These are phyloP conservation scores for Oryzaephilus surinamensis DNA, from an alignment of 1,140 invertebrate species.

Conservation along the genomic window DNA sequence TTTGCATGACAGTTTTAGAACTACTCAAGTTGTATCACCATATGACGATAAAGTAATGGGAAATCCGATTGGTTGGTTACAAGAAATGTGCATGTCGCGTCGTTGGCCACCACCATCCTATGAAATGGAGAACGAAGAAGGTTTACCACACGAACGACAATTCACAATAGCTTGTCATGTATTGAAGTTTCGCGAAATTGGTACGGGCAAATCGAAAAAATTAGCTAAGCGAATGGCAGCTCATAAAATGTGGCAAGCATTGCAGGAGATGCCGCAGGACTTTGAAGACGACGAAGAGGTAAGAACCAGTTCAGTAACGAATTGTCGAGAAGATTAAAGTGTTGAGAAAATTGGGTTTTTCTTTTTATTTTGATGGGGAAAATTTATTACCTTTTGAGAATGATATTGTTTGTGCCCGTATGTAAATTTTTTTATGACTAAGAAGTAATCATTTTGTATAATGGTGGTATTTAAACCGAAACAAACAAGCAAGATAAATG, in stretches of 20 bases:
- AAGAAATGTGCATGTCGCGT: constrained; percentile 92
- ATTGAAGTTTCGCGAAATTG: constrained; percentile 68
- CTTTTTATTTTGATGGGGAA: no score
- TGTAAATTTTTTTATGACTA: no score
- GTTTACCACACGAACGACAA: constrained; percentile 83
- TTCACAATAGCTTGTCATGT: constrained; percentile 78
- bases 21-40: constrained; percentile 30
- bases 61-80: constrained; percentile 92
- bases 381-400: no score
- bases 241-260: constrained; percentile 78
- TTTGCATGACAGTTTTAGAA: constrained; percentile 14
- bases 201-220: constrained; percentile 90
- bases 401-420: no score
- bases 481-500: no score
- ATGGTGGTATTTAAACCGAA: no score
- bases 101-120: constrained; percentile 91
- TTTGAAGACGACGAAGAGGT: constrained; percentile 48
- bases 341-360: constrained; percentile 3
- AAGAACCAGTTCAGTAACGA: constrained; percentile 10
- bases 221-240: constrained; percentile 89
- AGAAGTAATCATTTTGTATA: no score
- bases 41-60: constrained; percentile 59
- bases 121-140: constrained; percentile 80
- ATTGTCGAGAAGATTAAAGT: neutral
- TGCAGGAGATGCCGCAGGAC: constrained; percentile 55